Evolutionary conservation across 92 coral and sea anemone genomes (phyloP), one percentile per base, ranked within the genome.

Genomic region (Porites rus): DNA sequence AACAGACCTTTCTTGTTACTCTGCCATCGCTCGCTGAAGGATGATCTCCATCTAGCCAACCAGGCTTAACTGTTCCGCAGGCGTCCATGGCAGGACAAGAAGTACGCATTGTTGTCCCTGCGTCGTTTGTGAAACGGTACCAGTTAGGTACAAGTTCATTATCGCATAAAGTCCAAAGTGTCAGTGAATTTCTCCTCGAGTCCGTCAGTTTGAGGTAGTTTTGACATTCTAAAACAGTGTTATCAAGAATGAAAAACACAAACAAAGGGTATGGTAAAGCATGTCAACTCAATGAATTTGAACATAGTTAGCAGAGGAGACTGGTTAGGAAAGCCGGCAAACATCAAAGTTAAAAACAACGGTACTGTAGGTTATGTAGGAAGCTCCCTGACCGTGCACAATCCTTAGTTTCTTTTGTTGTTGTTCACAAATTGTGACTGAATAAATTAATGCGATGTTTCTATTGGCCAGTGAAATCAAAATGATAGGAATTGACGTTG

Each of bases 21-120:
- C 10, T 16, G 22, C 76, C 76, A 16, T 72, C 60, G 16, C 13
- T 58, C 22, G 18, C 60, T 28, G 54, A 11, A 8, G 76, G 76
- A 50, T 72, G 76, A 50, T 22, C 76, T 8, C 76, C 76, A 8
- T 72, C 50, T 58, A 72, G 8, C 76, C 76, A 72, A 4, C 76
- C 76, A 9, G 76, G 76, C 50, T 58, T 14, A 2, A 5, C 7
- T 6, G 59, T 51, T 1, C 76, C 76, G 3, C 76, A 72, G 28
- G 53, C 18, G 6, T n/a, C 5, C 8, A 1, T 10, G 10, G 12
- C 22, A 3, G 50, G 56, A 72, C 76, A 72, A 10, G 59, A 16
- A 6, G 76, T 72, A 16, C 56, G 76, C 76, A 72, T 72, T 51
- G 8, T 72, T 38, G 59, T 72, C 18, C 76, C 76, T n/a, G 56